Percentiles rank a stretch among this genome's conserved stretches.
Conservation (phyloP, 1,140 invertebrate species). For the Lutraria rhynchaena region DNA sequence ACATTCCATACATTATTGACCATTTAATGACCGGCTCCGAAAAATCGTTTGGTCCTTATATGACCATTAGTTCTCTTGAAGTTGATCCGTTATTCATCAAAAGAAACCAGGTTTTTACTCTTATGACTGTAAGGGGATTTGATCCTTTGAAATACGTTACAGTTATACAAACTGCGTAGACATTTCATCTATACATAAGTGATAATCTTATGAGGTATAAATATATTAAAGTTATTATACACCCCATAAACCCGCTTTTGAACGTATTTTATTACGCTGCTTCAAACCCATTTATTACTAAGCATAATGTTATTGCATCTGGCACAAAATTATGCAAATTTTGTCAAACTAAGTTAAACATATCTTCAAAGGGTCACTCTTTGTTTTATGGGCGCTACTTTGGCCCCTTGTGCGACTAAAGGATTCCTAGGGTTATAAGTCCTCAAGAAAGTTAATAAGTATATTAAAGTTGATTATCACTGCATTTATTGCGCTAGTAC, state of each 20-base stretch:
- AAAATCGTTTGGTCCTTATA: slow-evolving; percentile 4
- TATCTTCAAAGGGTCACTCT: too few relatives aligned
- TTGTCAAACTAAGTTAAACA: too few relatives aligned
- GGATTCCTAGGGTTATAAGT: too few relatives aligned
- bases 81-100: slow-evolving; percentile 17
- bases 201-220: too few relatives aligned
- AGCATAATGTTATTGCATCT: too few relatives aligned
- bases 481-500: slow-evolving; percentile 19
- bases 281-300: too few relatives aligned
- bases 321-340: too few relatives aligned
- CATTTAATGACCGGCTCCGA: slow-evolving; percentile 31
- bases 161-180: slow-evolving; percentile 35
- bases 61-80: neutral
- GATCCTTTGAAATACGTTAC: slow-evolving; percentile 11
- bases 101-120: neutral
- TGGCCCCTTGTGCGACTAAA: slow-evolving; percentile 8
- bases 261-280: too few relatives aligned
- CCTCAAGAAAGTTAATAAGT: slow-evolving; percentile 2
- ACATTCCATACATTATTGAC: slow-evolving; percentile 44
- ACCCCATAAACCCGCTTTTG: too few relatives aligned
- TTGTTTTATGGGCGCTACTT: neutral
- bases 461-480: slow-evolving; percentile 9
- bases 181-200: too few relatives aligned
- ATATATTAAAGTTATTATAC: too few relatives aligned
- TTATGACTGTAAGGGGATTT: neutral